A percentile compares a stretch with the other conserved stretches of the same genome.
Evolutionary conservation across 2,113 vertebrate species (phyloP).

Genomic region (Eira barbara): DNA sequence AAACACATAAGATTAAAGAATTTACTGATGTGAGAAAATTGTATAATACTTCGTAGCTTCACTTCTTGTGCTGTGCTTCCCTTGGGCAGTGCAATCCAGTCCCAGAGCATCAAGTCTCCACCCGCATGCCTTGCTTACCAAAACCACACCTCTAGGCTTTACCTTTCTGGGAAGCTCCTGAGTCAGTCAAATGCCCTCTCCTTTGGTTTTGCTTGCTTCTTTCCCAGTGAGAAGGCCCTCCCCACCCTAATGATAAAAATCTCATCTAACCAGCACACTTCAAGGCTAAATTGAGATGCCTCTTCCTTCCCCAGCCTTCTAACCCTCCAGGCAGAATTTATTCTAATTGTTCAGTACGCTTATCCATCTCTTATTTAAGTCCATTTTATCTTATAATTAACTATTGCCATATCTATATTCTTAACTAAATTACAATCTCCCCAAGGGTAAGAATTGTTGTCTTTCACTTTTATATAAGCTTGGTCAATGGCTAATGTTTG

Average conservation of each 20-base stretch:
- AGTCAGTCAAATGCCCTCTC: background rate
- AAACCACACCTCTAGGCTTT: background rate
- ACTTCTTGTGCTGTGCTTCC: background rate
- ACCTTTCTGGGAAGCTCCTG: background rate
- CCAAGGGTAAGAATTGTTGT: background rate
- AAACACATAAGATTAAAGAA: conserved; percentile 39
- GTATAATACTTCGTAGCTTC: background rate
- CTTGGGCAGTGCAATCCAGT: background rate
- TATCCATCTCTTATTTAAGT: background rate
- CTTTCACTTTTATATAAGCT: conserved; percentile 18
- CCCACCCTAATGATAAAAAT: background rate
- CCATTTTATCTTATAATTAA: conserved; percentile 5
- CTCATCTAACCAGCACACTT: background rate
- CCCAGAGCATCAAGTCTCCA: background rate
- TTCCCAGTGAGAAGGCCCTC: background rate
- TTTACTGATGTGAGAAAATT: conserved; percentile 14
- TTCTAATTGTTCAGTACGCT: background rate
- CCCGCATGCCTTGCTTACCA: background rate
- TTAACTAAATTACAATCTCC: background rate
- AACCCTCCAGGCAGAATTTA: background rate
- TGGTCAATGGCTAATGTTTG: background rate
- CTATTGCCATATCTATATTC: background rate
- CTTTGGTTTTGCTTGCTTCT: background rate
- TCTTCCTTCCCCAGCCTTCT: background rate
- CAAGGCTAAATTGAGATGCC: background rate